phyloP scores from a whole-genome alignment of 2,888 invertebrate genomes.

The Schizotus pectinicornis region DNA sequence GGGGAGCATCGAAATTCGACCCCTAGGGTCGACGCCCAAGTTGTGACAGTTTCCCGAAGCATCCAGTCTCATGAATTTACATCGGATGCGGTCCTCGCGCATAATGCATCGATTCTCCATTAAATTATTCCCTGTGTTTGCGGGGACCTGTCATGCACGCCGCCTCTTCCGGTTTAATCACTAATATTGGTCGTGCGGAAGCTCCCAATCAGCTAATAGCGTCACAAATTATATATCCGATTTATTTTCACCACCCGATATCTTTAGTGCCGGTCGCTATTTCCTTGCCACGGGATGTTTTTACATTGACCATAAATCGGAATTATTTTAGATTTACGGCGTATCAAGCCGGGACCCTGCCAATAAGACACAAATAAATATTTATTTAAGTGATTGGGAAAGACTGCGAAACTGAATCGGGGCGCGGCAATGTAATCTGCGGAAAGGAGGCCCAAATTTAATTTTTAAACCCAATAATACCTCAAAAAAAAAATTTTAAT shows the following conservation, averaged over 20 bases:
- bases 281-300: slow-evolving; percentile 26
- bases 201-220: slow-evolving; percentile 46
- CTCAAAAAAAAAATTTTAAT: too few species aligned
- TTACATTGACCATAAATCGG: slow-evolving; percentile 35
- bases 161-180: slow-evolving; percentile 35
- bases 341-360: slow-evolving; percentile 18
- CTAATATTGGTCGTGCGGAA: slow-evolving; percentile 25
- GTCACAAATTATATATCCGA: slow-evolving; percentile 43
- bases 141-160: slow-evolving; percentile 34
- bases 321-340: slow-evolving; percentile 36
- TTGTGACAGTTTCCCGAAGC: slow-evolving; percentile 43
- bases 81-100: slow-evolving; percentile 44
- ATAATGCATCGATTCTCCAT: slow-evolving; percentile 45
- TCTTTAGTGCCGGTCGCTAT: slow-evolving; percentile 22
- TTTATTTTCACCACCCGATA: slow-evolving; percentile 33
- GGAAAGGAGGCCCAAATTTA: too few species aligned
- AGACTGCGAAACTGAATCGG: background rate
- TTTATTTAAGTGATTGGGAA: slow-evolving; percentile 15
- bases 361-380: slow-evolving; percentile 22
- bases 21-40: slow-evolving; percentile 15
- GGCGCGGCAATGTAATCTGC: background rate
- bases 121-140: slow-evolving; percentile 45
- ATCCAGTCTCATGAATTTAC: slow-evolving; percentile 48
- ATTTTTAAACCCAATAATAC: too few species aligned
- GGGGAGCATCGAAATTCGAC: slow-evolving; percentile 7